Conservation (phyloP, 2,797 vertebrate species). For the Anas bahamensis region DNA sequence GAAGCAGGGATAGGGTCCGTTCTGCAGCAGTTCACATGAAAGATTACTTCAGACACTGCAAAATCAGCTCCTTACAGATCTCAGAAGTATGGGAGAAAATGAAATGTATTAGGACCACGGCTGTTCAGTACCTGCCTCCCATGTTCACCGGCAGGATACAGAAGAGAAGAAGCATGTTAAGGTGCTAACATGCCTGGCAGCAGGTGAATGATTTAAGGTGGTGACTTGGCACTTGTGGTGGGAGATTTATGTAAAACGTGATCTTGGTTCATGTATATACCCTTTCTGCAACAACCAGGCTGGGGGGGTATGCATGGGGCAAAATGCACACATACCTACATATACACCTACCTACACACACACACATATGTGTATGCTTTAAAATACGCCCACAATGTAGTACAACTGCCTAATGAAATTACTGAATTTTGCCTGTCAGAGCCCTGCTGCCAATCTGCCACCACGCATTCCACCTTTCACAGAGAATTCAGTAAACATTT, state of each 20-base stretch:
- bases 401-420: neutral
- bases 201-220: neutral
- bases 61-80: neutral
- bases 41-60: neutral
- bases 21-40: neutral
- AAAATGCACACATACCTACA: neutral
- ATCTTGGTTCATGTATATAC: neutral
- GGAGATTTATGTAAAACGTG: neutral
- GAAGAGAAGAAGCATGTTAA: neutral
- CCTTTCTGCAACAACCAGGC: neutral
- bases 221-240: neutral
- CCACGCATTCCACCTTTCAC: neutral
- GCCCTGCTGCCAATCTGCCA: neutral
- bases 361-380: neutral
- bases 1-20: neutral
- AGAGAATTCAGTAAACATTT: slow-evolving; percentile 39
- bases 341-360: neutral
- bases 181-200: neutral
- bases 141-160: neutral
- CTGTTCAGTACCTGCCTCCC: neutral
- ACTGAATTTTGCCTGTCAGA: neutral
- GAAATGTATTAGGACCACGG: rapidly evolving
- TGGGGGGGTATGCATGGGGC: neutral
- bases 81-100: neutral
- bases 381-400: neutral